Conservation (phyloP, 2,797 vertebrate species). For the Bovichtus variegatus region DNA sequence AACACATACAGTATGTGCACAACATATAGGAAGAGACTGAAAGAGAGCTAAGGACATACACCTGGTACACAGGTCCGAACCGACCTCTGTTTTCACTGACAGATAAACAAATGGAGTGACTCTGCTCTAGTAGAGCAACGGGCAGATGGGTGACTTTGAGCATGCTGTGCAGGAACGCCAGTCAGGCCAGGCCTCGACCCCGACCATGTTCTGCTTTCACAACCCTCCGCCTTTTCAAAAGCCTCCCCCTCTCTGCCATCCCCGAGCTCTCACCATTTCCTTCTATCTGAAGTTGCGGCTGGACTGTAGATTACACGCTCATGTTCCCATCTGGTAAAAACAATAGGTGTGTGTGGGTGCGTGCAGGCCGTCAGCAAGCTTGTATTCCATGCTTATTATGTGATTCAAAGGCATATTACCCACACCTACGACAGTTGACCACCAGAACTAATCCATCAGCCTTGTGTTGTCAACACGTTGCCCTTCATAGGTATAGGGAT, state of each 20-base stretch:
- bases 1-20: background rate
- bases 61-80: constrained; percentile 41
- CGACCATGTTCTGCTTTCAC: constrained; percentile 71
- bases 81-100: constrained; percentile 32
- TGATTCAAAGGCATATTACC: constrained; percentile 55
- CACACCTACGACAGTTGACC: constrained; percentile 49
- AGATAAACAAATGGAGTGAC: constrained; percentile 43
- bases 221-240: constrained; percentile 61
- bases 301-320: constrained; percentile 9
- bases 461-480: constrained; percentile 71
- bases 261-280: constrained; percentile 18
- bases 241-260: constrained; percentile 21
- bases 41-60: constrained; percentile 24
- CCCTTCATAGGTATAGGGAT: constrained; percentile 67
- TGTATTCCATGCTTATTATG: constrained; percentile 54
- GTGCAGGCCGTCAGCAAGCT: constrained; percentile 23
- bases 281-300: constrained; percentile 33
- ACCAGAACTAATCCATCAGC: constrained; percentile 71
- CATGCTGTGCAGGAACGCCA: constrained; percentile 55
- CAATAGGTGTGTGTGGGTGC: constrained; percentile 21
- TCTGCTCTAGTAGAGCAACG: constrained; percentile 1
- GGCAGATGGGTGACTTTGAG: constrained; percentile 49
- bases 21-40: background rate
- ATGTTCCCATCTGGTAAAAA: constrained; percentile 32
- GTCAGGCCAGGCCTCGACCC: constrained; percentile 65